Conservation (phyloP, 2,113 vertebrate species). For the Periophthalmus modestus region DNA sequence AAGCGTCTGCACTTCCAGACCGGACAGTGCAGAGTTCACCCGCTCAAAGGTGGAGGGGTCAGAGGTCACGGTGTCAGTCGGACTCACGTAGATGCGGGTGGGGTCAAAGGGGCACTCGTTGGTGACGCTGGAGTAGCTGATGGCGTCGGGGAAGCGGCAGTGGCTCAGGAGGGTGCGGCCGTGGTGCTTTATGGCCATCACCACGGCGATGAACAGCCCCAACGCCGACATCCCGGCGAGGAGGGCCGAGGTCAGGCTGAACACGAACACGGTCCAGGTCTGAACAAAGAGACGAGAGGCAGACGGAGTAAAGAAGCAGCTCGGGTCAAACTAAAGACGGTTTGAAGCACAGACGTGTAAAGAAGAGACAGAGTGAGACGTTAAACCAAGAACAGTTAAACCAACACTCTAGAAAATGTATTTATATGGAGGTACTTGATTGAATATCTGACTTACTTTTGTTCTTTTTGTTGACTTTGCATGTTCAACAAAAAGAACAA, state of each 20-base stretch:
- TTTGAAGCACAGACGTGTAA: too few species aligned
- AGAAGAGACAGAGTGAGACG: too few species aligned
- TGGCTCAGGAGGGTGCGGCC: constrained; percentile 80
- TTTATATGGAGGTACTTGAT: too few species aligned
- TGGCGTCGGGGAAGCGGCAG: constrained; percentile 70
- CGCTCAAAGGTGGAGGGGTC: constrained; percentile 24
- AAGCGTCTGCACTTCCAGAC: too few species aligned
- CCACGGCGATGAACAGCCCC: constrained; percentile 77
- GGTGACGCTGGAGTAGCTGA: constrained; percentile 66
- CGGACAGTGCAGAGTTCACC: neutral
- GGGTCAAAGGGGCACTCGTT: constrained; percentile 89
- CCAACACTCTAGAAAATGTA: too few species aligned
- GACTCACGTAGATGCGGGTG: constrained; percentile 85
- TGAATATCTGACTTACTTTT: too few species aligned
- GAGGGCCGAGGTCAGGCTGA: constrained; percentile 74
- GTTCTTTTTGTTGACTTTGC: too few species aligned
- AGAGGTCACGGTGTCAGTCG: constrained; percentile 5
- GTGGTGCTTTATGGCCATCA: constrained; percentile 75
- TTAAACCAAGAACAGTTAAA: too few species aligned
- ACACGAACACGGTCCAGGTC: constrained; percentile 79
- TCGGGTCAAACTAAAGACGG: too few species aligned
- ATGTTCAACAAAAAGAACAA: too few species aligned
- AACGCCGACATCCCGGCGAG: constrained; percentile 78
- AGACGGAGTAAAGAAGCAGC: too few species aligned
- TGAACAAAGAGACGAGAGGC: constrained; percentile 61